Percentiles rank a stretch among this genome's conserved stretches.
Evolutionary conservation across 2,113 vertebrate species (phyloP).

Genomic region (Pelvicachromis taeniatus): DNA sequence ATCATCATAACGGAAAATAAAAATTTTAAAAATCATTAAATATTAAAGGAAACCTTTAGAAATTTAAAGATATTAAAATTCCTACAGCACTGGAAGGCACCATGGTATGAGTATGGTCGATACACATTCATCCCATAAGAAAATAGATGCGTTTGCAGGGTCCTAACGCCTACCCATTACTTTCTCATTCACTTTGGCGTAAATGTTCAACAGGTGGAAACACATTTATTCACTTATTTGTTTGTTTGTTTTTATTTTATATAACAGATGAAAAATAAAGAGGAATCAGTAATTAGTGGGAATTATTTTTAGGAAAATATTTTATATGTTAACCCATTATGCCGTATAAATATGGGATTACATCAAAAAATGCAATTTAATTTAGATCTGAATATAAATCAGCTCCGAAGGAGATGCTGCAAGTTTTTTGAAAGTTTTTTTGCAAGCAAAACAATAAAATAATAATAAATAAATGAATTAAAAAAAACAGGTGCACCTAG

Average conservation of each 20-base stretch:
- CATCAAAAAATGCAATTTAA: background rate
- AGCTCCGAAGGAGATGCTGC: background rate
- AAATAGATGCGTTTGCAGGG: background rate
- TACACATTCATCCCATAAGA: background rate
- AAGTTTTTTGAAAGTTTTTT: background rate
- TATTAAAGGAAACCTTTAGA: background rate
- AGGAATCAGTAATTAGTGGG: background rate
- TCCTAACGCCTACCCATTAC: background rate
- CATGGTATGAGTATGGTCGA: background rate
- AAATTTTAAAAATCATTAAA: background rate
- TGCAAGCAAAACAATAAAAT: background rate
- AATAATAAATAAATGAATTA: background rate
- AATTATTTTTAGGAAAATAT: background rate
- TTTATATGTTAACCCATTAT: background rate
- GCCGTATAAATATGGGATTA: background rate
- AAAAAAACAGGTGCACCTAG: background rate
- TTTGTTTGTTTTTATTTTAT: background rate
- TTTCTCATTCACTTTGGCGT: background rate
- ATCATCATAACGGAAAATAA: background rate
- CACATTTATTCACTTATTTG: background rate
- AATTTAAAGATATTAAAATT: background rate
- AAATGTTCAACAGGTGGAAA: conserved; percentile 43
- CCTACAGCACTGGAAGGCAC: background rate
- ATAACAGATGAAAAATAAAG: background rate
- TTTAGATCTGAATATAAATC: background rate